Conservation (phyloP, 2,888 invertebrate genomes). For the Smittia aterrima region DNA sequence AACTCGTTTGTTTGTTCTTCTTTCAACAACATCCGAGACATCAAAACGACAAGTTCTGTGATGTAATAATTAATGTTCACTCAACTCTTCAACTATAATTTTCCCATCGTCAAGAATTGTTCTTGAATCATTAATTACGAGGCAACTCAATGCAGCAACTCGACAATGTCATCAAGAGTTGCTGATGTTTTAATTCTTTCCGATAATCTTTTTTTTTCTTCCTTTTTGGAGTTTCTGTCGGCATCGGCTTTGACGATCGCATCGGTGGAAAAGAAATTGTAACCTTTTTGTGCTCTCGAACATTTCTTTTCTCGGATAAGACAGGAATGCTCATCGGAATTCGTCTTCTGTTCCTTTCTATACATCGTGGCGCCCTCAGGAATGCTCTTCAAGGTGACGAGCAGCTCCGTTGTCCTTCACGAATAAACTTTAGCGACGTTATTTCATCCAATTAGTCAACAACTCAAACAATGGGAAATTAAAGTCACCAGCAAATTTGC, state of each 20-base stretch:
- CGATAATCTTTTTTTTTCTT: constrained; percentile 6
- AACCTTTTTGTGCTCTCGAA: neutral
- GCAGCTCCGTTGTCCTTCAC: neutral
- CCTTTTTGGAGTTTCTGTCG: neutral
- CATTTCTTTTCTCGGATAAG: constrained; percentile 9
- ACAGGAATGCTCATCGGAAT: neutral
- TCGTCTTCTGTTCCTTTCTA: neutral
- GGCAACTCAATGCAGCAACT: neutral
- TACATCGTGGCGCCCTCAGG: constrained; percentile 27
- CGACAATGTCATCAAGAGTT: constrained; percentile 4
- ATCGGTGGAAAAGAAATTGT: neutral
- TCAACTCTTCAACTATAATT: neutral
- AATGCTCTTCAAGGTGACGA: neutral
- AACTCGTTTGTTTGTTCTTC: neutral
- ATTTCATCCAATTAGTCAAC: neutral
- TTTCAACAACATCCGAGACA: neutral
- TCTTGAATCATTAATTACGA: neutral
- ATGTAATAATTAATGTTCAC: constrained; percentile 23
- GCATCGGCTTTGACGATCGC: constrained; percentile 4
- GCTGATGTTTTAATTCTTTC: constrained; percentile 8
- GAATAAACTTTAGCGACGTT: neutral
- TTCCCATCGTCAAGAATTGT: neutral
- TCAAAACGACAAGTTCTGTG: neutral
- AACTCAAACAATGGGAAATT: neutral
- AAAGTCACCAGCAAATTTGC: neutral